Base-by-base conservation (phyloP, 2,888 invertebrate genomes). In the Dolichopus griseipennis region DNA sequence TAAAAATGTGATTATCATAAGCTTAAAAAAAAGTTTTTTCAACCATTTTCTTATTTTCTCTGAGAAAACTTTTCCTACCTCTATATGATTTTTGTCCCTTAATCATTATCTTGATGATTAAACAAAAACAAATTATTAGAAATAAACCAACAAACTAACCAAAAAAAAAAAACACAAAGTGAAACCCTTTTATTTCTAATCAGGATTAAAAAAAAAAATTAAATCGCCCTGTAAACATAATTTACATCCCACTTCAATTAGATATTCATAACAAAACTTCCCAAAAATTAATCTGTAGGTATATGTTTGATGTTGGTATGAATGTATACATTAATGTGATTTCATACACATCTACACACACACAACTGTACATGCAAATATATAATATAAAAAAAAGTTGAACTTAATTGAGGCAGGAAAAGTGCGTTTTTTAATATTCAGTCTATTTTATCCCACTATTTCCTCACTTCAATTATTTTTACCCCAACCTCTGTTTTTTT, bases 11-110 rank as follows among this genome's bases (percentile, higher is more conserved):
- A 52, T 52, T 52, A 52, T 52, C 52, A 52, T 52, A 52, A 52
- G 52, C 52, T 18, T 18, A 52, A 52, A 52, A 52, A 52, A 52
- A 52, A 52, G 18, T 52, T 52, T 52, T 27, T 27, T 27, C 27
- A 27, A 27, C 2, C 27, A 4, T 27, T 27, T 52, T 15, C 43
- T 43, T 15, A 43, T 43, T 43, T 52, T 52, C 18, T 6, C 2
- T 3, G 18, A 52, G 2, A 52, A 52, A 52, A 52, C 9, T 52
- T 52, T n/a, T 52, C 4, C 18, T 52, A 52, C 52, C 52, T 52
- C 52, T 52, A 52, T 52, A 52, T 52, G 52, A 52, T 52, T 52
- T 52, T 52, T 52, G 52, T 52, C 52, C 52, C 52, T 52, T 52
- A 52, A 18, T 52, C 52, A 52, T 52, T 52, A 52, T 52, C 52